These are phyloP conservation scores for Ornithorhynchus anatinus DNA, from an alignment of 2,113 vertebrate species.

Conservation along the genomic window DNA sequence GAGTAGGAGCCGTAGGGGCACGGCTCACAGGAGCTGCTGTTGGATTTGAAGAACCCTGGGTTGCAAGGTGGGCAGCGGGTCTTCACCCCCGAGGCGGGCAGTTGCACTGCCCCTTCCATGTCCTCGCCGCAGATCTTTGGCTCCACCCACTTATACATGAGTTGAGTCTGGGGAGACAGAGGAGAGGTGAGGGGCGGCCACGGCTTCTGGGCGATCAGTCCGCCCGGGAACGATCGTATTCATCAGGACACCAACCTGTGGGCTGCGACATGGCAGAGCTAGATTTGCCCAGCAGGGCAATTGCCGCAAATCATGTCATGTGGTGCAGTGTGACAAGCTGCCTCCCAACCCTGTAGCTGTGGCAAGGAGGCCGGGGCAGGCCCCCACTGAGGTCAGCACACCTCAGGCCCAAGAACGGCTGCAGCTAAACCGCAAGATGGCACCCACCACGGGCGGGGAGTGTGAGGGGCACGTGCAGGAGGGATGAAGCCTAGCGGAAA, in stretches of 20 bases:
- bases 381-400: no score
- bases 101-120: constrained; percentile 64
- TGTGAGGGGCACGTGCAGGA: no score
- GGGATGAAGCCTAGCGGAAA: no score
- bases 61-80: constrained; percentile 89
- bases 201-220: background rate
- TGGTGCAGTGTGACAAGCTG: no score
- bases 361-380: no score
- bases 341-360: no score
- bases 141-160: constrained; percentile 95
- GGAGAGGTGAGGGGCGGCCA: background rate
- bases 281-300: no score
- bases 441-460: no score
- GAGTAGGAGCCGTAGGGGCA: constrained; percentile 83
- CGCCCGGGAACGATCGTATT: background rate
- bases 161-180: constrained; percentile 78
- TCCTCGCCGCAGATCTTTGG: constrained; percentile 90
- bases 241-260: background rate
- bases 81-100: constrained; percentile 83
- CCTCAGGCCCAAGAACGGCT: no score
- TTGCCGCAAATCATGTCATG: no score
- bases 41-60: constrained; percentile 86
- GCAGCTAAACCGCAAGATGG: no score
- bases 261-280: no score
- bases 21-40: constrained; percentile 80